These are phyloP conservation scores for Aspidapion aeneum DNA, from an alignment of 2,888 invertebrate genomes.

Conservation along the genomic window DNA sequence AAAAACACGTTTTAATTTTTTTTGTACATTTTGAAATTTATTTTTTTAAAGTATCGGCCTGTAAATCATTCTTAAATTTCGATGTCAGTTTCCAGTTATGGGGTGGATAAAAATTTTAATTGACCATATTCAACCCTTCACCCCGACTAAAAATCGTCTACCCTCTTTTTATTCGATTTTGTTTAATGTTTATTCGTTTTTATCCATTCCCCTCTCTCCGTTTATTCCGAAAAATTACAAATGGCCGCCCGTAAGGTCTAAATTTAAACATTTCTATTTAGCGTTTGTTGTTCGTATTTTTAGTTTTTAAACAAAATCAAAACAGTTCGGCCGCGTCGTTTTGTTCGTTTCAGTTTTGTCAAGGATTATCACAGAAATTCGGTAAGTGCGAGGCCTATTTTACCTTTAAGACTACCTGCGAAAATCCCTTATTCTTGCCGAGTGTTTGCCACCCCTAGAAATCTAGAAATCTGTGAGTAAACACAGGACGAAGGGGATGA, in stretches of 20 bases:
- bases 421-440: constrained; percentile 33
- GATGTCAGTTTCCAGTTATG: too few species aligned
- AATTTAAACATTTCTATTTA: constrained; percentile 48
- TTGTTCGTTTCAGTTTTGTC: constrained; percentile 25
- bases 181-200: constrained; percentile 1
- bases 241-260: constrained; percentile 48
- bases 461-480: constrained; percentile 40
- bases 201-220: background rate
- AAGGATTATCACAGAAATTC: constrained; percentile 30
- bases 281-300: constrained; percentile 38
- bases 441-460: constrained; percentile 43
- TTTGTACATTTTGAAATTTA: too few species aligned
- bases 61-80: too few species aligned
- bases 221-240: constrained; percentile 43
- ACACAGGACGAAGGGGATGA: constrained; percentile 41
- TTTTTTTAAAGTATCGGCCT: too few species aligned
- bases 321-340: constrained; percentile 31
- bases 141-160: background rate
- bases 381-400: constrained; percentile 29
- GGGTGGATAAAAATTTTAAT: too few species aligned
- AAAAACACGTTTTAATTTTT: too few species aligned
- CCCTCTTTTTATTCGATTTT: background rate
- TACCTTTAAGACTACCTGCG: constrained; percentile 29
- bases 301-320: constrained; percentile 31
- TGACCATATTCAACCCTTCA: too few species aligned